Conservation (phyloP, 1,140 invertebrate species). For the Zaprionus kolodkinae region DNA sequence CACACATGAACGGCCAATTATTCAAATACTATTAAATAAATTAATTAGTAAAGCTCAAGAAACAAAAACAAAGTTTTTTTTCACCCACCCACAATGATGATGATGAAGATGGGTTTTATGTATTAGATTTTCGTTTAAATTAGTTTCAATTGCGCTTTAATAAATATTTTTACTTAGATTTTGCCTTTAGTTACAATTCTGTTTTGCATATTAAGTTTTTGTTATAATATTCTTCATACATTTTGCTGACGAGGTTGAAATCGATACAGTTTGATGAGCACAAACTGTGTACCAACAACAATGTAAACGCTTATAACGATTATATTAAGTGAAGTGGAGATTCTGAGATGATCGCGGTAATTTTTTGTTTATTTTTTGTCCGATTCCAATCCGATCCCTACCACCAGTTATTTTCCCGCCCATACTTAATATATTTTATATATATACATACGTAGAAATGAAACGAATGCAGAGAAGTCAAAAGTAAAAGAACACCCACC, state of each 20-base stretch:
- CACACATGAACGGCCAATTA: constrained; percentile 23
- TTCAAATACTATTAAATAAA: constrained; percentile 40
- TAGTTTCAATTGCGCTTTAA: constrained; percentile 2
- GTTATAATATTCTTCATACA: constrained; percentile 51
- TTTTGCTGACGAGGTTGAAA: constrained; percentile 25
- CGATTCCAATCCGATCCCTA: constrained; percentile 1
- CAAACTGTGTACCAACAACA: not conserved
- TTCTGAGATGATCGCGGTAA: constrained; percentile 8
- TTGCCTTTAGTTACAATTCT: constrained; percentile 15
- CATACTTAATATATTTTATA: constrained; percentile 28
- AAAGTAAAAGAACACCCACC: constrained; percentile 62
- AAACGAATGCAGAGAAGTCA: constrained; percentile 32
- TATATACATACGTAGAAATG: constrained; percentile 37
- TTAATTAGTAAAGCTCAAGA: constrained; percentile 36
- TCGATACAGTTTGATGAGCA: not conserved
- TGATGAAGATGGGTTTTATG: not conserved
- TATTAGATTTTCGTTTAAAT: not conserved
- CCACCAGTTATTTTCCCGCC: not conserved
- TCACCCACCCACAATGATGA: not conserved
- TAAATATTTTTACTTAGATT: constrained; percentile 5
- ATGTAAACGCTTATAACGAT: constrained; percentile 32
- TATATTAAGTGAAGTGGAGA: constrained; percentile 8
- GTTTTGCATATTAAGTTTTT: constrained; percentile 66
- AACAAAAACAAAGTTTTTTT: constrained; percentile 9
- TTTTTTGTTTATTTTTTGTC: constrained; percentile 15